Conservation (phyloP, 2,113 vertebrate genomes). For the Grammomys dolichurus region DNA sequence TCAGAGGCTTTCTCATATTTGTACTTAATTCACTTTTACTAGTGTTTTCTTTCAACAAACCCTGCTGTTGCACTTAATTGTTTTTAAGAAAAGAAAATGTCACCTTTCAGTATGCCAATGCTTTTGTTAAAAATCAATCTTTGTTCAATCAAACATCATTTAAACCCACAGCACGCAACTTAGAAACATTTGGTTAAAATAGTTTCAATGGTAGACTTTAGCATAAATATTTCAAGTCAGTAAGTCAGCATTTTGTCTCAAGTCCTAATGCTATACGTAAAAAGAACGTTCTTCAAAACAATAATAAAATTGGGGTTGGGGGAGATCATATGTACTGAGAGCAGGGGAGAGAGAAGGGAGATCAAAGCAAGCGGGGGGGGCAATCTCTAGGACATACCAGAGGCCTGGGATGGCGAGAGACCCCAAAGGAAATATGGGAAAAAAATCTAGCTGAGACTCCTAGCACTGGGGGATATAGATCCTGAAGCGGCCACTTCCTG, state of each 20-base stretch:
- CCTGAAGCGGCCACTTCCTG: no score
- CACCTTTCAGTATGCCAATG: conserved; percentile 35
- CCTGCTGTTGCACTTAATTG: not conserved
- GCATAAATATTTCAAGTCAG: conserved; percentile 13
- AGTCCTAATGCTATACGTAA: not conserved
- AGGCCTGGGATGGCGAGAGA: no score
- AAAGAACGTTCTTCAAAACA: conserved; percentile 7
- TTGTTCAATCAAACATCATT: conserved; percentile 28
- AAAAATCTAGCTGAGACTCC: no score
- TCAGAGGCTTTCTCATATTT: conserved; percentile 29
- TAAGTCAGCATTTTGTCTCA: conserved; percentile 8
- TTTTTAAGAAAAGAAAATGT: conserved; percentile 45
- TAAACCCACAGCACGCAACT: not conserved
- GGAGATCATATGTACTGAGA: no score
- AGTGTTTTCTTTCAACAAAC: conserved; percentile 23
- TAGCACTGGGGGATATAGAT: no score
- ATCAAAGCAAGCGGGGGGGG: no score
- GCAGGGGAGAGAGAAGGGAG: no score
- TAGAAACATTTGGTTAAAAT: conserved; percentile 42
- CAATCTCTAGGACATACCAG: no score
- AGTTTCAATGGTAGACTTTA: conserved; percentile 7
- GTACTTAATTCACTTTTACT: conserved; percentile 20
- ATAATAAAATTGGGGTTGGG: not conserved
- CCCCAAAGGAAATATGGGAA: no score
- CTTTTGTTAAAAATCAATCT: conserved; percentile 35